Evolutionary conservation across 2,888 invertebrate genomes (phyloP), one percentile per base, ranked within the genome.

Genomic region (Oscheius sp.): DNA sequence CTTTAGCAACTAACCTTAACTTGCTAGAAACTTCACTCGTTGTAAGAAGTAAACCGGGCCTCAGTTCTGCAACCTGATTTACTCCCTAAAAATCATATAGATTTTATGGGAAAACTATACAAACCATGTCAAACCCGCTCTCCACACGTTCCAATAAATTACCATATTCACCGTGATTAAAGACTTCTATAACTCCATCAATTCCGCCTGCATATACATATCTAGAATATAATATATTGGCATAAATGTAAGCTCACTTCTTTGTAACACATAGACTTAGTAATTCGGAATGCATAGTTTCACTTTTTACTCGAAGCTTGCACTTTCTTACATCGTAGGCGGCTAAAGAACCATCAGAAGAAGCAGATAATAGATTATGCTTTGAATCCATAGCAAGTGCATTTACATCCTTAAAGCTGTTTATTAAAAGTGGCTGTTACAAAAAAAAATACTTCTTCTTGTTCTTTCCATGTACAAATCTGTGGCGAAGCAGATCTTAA

Each of bases 141-240:
- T 81, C 80, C 23, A 82, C 69, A 29, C 82, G 25, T 68, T 80
- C 80, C 61, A 81, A 50, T 1, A 82, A 69, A 58, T 82, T 82
- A 37, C 83, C 83, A 69, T 79, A 83, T 52, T 82, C 78, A 10
- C 78, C 79, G 12, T 74, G 46, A 50, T 74, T 78, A 72, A 83
- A 83, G 8, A 83, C 80, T 58, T 83, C 82, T n/a, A 83, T 71
- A 63, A 75, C 73, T 3, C 81, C 81, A 46, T 82, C 82, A 20
- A 73, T 74, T 10, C 73, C 76, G 6, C 82, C 83, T 8, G 80
- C 81, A 65, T 81, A 83, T 0, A 79, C 79, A 42, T 66, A 76
- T 52, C 81, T 78, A 37, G 33, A 73, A 33, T 15, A 58, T 31
- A n/a, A 8, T 15, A 42, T 50, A 20, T 29, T 1, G 17, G 3